Base-by-base conservation (phyloP, 2,113 vertebrate genomes). In the Cyprichromis sp. region DNA sequence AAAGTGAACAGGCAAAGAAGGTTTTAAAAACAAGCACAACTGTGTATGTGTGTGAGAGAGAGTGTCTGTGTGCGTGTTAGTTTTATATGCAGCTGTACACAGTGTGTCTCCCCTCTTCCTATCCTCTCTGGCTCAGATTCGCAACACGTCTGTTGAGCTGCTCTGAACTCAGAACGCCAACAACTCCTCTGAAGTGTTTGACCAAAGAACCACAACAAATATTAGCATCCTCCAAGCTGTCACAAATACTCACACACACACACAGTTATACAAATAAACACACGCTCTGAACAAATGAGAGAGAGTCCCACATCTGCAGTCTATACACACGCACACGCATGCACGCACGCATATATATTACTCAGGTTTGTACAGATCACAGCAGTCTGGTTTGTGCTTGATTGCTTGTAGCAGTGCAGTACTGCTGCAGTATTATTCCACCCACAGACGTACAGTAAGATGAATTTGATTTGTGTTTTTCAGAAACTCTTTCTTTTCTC, bases 161-260 rank as follows among this genome's bases (percentile, higher is more conserved):
- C 88, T 94, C 88, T 94, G 93, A 95, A 95, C 94, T 94, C 87
- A 90, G 73, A 81, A 83, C 14, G 57, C 82, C 87, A 83, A 91
- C 92, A 92, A 81, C 86, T 92, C 86, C 89, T 94, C 91, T 95
- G 92, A 95, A 94, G 92, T 95, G 87, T 94, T 90, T 94, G 95
- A 95, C 95, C 93, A 93, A 92, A 94, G 94, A 87, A 87, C 82
- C 88, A 89, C 88, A 89, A 91, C 91, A 92, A 90, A 94, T 92
- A 94, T 92, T 87, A 92, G 88, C 89, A 88, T 90, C 87, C 63
- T 50, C 24, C 84, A 78, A 86, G 86, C 88, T 86, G 87, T 87
- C 88, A 16, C 66, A 83, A 81, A 63, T 55, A 21, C 61, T 66
- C 76, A 80, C 83, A 66, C 81, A 80, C 52, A 73, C 81, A 84